These are phyloP conservation scores for Dinothrombium tinctorium DNA, from an alignment of 1,140 invertebrate genomes.

Conservation along the genomic window DNA sequence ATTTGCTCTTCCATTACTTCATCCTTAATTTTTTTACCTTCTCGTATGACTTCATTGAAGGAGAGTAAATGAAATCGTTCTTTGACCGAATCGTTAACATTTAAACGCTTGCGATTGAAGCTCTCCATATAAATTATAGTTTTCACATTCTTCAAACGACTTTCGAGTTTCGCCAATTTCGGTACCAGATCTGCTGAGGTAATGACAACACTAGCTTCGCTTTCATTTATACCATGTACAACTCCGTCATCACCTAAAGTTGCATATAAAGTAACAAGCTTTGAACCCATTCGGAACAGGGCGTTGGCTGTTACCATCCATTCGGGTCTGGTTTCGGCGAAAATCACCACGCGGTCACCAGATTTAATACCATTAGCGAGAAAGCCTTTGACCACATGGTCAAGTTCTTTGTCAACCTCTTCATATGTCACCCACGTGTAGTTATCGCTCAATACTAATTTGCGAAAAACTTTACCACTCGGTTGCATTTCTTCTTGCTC, in stretches of 20 bases:
- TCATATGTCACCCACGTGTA: slow-evolving; percentile 72
- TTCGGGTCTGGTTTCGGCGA: slow-evolving; percentile 86
- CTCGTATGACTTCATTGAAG: slow-evolving; percentile 3
- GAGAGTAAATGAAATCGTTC: slow-evolving; percentile 1
- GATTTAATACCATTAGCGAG: slow-evolving; percentile 32
- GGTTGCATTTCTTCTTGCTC: slow-evolving; percentile 81
- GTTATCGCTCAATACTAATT: slow-evolving; percentile 72
- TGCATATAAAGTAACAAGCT: slow-evolving; percentile 85
- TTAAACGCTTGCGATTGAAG: background rate
- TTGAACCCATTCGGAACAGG: slow-evolving; percentile 13
- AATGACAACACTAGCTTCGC: slow-evolving; percentile 41
- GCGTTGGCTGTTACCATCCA: slow-evolving; percentile 83
- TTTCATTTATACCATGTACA: slow-evolving; percentile 83
- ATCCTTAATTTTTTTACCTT: slow-evolving; percentile 1
- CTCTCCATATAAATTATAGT: slow-evolving; percentile 10
- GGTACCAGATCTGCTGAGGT: slow-evolving; percentile 17
- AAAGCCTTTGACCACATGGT: slow-evolving; percentile 52
- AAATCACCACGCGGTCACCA: slow-evolving; percentile 58
- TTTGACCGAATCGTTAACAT: background rate
- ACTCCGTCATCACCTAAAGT: slow-evolving; percentile 90
- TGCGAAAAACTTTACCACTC: slow-evolving; percentile 85
- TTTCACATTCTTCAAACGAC: background rate
- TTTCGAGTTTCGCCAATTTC: slow-evolving; percentile 10
- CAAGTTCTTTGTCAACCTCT: slow-evolving; percentile 46
- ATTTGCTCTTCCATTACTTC: background rate